Evolutionary conservation across 1,140 invertebrate species (phyloP).

Genomic region (Orchestia grillus): DNA sequence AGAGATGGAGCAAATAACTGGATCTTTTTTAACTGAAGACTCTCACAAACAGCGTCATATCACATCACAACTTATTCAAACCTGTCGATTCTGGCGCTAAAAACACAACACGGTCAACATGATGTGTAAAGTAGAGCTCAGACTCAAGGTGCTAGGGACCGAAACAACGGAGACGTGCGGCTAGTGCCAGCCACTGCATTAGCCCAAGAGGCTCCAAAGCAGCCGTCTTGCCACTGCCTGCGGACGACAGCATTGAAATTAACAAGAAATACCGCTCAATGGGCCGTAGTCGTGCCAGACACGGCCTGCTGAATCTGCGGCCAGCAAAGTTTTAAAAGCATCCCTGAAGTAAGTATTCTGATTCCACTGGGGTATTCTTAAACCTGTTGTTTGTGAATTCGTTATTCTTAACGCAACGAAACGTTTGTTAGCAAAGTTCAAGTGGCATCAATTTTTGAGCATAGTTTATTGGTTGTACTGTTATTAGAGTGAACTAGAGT

Average conservation of each 20-base stretch:
- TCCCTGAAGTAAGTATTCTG: neutral
- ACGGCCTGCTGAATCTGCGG: neutral
- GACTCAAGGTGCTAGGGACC: too few relatives aligned
- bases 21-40: neutral
- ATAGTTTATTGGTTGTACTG: neutral
- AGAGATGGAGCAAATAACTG: neutral
- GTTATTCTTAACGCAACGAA: neutral
- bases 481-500: neutral
- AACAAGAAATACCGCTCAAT: constrained; percentile 8
- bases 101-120: too few relatives aligned
- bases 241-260: neutral
- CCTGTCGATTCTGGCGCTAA: too few relatives aligned
- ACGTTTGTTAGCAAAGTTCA: neutral
- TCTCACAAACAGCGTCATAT: neutral
- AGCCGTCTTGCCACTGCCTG: neutral
- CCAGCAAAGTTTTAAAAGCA: neutral
- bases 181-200: neutral
- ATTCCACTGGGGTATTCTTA: neutral
- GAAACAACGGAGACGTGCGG: too few relatives aligned
- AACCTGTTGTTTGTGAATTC: neutral
- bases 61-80: neutral
- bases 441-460: neutral
- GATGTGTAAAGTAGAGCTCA: too few relatives aligned
- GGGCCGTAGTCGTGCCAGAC: neutral
- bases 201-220: neutral